Evolutionary conservation across 2,113 vertebrate species (phyloP).

Genomic region (Glaucomys volans): DNA sequence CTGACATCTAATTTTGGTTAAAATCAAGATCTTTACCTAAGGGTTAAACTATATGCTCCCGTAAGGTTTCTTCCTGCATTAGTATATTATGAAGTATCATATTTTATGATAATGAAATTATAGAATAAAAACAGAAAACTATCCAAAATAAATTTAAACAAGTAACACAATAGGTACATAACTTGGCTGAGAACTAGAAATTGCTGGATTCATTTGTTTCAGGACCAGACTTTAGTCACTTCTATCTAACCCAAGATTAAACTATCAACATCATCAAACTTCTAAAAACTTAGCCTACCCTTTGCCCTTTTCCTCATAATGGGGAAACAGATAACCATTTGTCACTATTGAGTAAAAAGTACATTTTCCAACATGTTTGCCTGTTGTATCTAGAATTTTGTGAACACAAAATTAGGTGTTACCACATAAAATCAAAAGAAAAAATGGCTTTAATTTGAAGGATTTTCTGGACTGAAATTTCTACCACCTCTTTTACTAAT

Average conservation of each 20-base stretch:
- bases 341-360: constrained; percentile 31
- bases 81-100: constrained; percentile 7
- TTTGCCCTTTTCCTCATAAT: neutral
- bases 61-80: neutral
- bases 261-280: neutral
- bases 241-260: constrained; percentile 40
- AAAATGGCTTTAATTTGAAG: constrained; percentile 36
- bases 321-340: neutral
- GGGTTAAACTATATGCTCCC: neutral
- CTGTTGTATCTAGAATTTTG: neutral
- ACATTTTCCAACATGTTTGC: neutral
- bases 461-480: constrained; percentile 24
- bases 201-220: neutral
- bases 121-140: constrained; percentile 40
- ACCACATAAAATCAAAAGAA: constrained; percentile 43
- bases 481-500: constrained; percentile 11
- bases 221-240: neutral
- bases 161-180: neutral
- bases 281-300: neutral
- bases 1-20: constrained; percentile 26
- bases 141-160: constrained; percentile 29
- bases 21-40: constrained; percentile 46
- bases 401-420: constrained; percentile 4
- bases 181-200: neutral
- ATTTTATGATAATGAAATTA: neutral